Evolutionary conservation across 2,888 invertebrate genomes (phyloP), one percentile per base, ranked within the genome.

Genomic region (Archips xylosteana): DNA sequence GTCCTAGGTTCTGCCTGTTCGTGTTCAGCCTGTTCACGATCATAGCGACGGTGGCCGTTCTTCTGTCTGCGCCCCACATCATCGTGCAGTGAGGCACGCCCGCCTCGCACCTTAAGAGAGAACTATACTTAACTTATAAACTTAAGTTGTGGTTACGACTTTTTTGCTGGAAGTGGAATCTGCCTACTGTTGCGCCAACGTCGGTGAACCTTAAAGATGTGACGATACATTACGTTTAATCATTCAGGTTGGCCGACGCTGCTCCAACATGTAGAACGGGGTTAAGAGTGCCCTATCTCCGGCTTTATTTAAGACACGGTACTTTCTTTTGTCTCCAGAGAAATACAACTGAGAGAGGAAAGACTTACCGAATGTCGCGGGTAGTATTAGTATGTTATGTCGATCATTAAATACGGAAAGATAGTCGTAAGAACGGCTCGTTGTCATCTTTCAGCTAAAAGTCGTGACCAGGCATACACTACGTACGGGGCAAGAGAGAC

Each of bases 1-100:
- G 89, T 76, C 78, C 0, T 94, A 96, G 97, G 95, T 97, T 99
- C 95, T 99, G 99, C 95, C 96, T 99, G 94, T 97, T 98, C 95
- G 97, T 98, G 89, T 99, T 99, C 95, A 98, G 98, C 78, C 95
- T 98, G 92, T 98, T 98, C 95, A 98, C 98, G 87, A 96, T 98
- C 91, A 97, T 98, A 89, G 98, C 98, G 83, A 98, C 98, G 83
- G 97, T 98, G 85, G 97, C 98, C 81, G 98, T 98, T 89, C 95
- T 98, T 85, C 95, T 97, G 83, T 98, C 98, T 81, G 98, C 98
- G 86, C 98, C 98, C 81, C 98, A 98, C 95, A 98, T 98, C 92
- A 98, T 98, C 92, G 98, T 98, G 92, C 98, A 98, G 96, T 98
- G 96, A 92, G 81, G 76, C 74, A 78, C 78, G 78, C 76, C 78